Conservation (phyloP, 2,113 vertebrate species). For the Apaloderma vittatum region DNA sequence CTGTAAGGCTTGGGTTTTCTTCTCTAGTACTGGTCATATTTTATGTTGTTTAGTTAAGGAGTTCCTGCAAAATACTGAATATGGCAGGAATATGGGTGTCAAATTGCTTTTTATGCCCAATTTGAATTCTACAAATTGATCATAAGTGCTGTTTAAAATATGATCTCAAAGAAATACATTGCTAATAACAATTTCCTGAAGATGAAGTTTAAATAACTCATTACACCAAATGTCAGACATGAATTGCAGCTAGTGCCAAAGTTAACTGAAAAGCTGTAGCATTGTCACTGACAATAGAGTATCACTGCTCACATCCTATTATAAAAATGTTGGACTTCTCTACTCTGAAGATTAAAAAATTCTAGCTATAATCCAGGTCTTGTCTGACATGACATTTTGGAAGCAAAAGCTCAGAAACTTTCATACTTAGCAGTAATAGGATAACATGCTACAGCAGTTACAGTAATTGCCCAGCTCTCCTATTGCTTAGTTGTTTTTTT, state of each 20-base stretch:
- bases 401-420: constrained; percentile 51
- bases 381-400: constrained; percentile 65
- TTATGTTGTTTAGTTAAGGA: neutral
- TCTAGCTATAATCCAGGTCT: constrained; percentile 50
- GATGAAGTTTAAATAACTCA: neutral
- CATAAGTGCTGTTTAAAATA: neutral
- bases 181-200: neutral
- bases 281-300: neutral
- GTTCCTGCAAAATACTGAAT: neutral
- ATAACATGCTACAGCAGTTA: constrained; percentile 53
- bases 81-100: neutral
- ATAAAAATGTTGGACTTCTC: constrained; percentile 8
- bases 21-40: neutral
- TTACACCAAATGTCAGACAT: neutral
- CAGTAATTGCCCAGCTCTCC: constrained; percentile 2
- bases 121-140: neutral
- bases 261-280: neutral
- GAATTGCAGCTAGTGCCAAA: neutral
- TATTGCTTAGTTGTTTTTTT: neutral
- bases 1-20: neutral
- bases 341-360: constrained; percentile 61
- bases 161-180: neutral
- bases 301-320: neutral
- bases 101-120: neutral
- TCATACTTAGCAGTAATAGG: constrained; percentile 46